Conservation (phyloP, 2,113 vertebrate species). For the Bombycilla garrulus region DNA sequence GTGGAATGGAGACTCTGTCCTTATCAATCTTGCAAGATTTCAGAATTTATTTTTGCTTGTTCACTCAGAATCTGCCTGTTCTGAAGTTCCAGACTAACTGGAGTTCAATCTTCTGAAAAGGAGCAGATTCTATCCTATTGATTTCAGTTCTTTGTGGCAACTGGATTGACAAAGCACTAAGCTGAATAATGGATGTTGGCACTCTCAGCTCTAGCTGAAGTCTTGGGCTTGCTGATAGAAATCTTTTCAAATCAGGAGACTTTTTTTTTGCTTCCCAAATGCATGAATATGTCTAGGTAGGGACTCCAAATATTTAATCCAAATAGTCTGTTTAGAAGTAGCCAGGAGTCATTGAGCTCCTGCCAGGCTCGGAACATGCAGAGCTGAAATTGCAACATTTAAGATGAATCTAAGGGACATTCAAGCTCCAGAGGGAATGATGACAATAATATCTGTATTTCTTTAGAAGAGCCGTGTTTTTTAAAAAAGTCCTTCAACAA, state of each 20-base stretch:
- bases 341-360: not conserved
- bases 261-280: not conserved
- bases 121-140: not conserved
- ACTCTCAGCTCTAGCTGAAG: not conserved
- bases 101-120: not conserved
- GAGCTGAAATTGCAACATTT: not conserved
- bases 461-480: not conserved
- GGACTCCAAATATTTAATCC: not conserved
- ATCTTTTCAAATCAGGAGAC: not conserved
- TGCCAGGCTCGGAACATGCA: not conserved
- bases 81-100: not conserved
- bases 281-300: not conserved
- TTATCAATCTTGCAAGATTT: not conserved
- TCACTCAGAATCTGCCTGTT: not conserved
- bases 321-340: not conserved
- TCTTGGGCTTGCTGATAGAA: not conserved
- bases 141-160: not conserved
- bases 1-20: not conserved
- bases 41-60: not conserved
- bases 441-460: not conserved
- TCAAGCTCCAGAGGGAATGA: not conserved
- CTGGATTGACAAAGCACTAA: not conserved
- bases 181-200: not conserved
- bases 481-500: not conserved
- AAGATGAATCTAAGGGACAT: not conserved